phyloP scores from a whole-genome alignment of 1,140 invertebrate species.

The Pseudachorutes palmiensis region DNA sequence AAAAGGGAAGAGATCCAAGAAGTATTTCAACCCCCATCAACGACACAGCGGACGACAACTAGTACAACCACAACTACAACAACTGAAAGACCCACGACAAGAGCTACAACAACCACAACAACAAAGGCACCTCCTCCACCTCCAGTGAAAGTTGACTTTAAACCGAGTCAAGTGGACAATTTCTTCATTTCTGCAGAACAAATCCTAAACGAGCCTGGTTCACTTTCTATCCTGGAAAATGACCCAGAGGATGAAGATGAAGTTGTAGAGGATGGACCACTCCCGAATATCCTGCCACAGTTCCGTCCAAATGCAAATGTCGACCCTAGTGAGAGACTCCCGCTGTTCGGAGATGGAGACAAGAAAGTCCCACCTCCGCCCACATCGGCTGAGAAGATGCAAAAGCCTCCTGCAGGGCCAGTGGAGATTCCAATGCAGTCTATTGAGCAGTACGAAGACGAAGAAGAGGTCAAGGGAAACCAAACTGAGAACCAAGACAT shows the following conservation, averaged over 20 bases:
- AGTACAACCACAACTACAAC: constrained; percentile 6
- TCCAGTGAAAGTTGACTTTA: constrained; percentile 8
- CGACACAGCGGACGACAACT: background rate
- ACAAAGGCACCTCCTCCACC: constrained; percentile 5
- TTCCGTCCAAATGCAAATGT: constrained; percentile 31
- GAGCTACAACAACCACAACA: background rate
- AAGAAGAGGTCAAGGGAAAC: constrained; percentile 14
- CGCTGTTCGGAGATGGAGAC: constrained; percentile 26
- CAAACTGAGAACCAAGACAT: constrained; percentile 13
- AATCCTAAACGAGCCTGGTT: constrained; percentile 7
- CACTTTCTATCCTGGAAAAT: background rate
- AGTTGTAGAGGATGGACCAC: background rate
- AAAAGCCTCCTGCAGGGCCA: constrained; percentile 21
- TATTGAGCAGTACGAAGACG: constrained; percentile 27
- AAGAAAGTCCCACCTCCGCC: constrained; percentile 13
- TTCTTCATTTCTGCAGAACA: constrained; percentile 12
- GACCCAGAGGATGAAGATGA: background rate
- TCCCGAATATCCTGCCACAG: constrained; percentile 34
- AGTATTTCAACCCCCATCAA: too few relatives aligned
- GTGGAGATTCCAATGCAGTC: constrained; percentile 26
- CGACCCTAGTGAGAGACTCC: constrained; percentile 21
- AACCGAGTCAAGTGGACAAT: constrained; percentile 16
- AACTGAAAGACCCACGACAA: constrained; percentile 5
- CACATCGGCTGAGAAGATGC: background rate
- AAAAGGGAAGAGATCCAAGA: too few relatives aligned